Evolutionary conservation across 2,888 invertebrate genomes (phyloP).

Genomic region (Empis stercorea): DNA sequence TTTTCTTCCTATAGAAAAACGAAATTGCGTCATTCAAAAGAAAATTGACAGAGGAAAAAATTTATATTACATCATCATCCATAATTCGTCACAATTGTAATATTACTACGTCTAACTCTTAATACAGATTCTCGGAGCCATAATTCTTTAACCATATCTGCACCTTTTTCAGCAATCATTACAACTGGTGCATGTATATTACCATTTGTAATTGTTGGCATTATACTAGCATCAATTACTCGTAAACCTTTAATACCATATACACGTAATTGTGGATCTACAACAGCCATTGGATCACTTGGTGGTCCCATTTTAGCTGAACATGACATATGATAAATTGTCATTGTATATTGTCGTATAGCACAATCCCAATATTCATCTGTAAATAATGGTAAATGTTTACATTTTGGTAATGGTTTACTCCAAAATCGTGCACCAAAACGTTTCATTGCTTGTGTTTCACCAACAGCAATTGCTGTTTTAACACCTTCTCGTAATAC

Average conservation of each 20-base stretch:
- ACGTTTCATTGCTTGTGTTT: conserved; percentile 62
- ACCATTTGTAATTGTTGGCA: conserved; percentile 77
- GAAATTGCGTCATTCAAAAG: too few species aligned
- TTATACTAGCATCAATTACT: conserved; percentile 77
- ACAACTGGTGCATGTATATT: conserved; percentile 79
- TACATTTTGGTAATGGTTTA: conserved; percentile 68
- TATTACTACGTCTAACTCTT: conserved; percentile 9
- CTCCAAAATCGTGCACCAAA: conserved; percentile 67
- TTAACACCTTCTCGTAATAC: conserved; percentile 78
- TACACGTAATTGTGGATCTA: conserved; percentile 63
- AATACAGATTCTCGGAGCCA: conserved; percentile 39
- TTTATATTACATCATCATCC: not conserved
- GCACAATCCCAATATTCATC: conserved; percentile 82
- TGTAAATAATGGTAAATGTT: conserved; percentile 59
- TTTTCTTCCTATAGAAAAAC: too few species aligned
- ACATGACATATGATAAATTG: conserved; percentile 76
- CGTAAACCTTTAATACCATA: conserved; percentile 65
- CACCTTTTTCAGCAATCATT: conserved; percentile 78
- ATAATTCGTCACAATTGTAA: not conserved
- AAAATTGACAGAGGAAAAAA: too few species aligned
- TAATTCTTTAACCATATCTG: conserved; percentile 63
- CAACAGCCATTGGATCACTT: conserved; percentile 64
- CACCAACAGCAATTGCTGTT: conserved; percentile 65
- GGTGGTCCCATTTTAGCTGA: conserved; percentile 75
- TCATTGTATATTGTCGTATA: conserved; percentile 73